Percentiles rank a stretch among this genome's conserved stretches.
These are phyloP conservation scores for Drosophila baimaii DNA, from an alignment of 1,140 invertebrate genomes.

Conservation along the genomic window DNA sequence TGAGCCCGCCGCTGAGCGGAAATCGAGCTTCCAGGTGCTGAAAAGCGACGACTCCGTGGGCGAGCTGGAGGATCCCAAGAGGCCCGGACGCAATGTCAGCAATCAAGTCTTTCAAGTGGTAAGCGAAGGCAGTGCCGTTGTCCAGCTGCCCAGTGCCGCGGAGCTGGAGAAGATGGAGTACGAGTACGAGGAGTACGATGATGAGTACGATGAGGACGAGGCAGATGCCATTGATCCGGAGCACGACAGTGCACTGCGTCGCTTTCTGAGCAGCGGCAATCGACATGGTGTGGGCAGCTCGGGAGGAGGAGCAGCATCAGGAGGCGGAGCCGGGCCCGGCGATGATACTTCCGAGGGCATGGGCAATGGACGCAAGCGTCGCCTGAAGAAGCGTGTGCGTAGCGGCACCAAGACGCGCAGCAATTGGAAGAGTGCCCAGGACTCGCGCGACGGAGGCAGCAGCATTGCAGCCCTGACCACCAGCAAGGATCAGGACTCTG, in stretches of 20 bases:
- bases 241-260: constrained; percentile 68
- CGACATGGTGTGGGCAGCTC: constrained; percentile 63
- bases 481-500: constrained; percentile 86
- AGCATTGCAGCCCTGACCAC: constrained; percentile 34
- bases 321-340: background rate
- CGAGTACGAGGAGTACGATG: constrained; percentile 69
- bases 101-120: constrained; percentile 75
- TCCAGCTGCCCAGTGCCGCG: constrained; percentile 63
- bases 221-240: constrained; percentile 60
- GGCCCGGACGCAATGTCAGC: constrained; percentile 26
- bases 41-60: constrained; percentile 81
- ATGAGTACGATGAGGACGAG: constrained; percentile 56
- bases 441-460: constrained; percentile 30
- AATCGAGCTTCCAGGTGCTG: constrained; percentile 83
- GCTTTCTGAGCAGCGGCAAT: constrained; percentile 64
- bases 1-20: constrained; percentile 65
- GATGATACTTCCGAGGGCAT: constrained; percentile 54
- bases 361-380: constrained; percentile 73
- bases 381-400: constrained; percentile 78
- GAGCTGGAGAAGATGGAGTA: constrained; percentile 66
- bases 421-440: constrained; percentile 69
- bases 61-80: constrained; percentile 33
- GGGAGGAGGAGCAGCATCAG: constrained; percentile 9
- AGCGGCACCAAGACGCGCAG: constrained; percentile 75
- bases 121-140: constrained; percentile 26